Conservation (phyloP, 2,888 invertebrate species). For the Scaptomyza flava region DNA sequence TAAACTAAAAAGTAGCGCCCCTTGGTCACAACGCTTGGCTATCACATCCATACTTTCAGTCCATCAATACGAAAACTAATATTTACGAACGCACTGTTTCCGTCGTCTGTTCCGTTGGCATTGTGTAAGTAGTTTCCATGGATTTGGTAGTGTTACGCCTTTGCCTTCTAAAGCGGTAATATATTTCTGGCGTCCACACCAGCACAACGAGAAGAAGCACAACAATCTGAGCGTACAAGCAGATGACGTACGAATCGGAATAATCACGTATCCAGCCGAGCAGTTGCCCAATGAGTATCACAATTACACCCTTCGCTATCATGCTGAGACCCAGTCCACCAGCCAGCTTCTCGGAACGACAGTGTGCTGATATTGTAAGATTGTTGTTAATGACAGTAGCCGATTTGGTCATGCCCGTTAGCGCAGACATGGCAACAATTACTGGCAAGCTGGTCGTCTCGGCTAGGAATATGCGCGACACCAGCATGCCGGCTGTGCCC, state of each 20-base stretch:
- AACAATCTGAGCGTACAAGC: conserved; percentile 87
- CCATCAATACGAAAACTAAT: conserved; percentile 1
- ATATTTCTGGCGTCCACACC: conserved; percentile 87
- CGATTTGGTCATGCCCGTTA: conserved; percentile 90
- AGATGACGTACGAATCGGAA: conserved; percentile 87
- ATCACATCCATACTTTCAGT: conserved; percentile 45
- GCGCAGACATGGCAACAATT: conserved; percentile 86
- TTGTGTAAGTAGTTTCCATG: conserved; percentile 58
- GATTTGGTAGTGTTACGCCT: conserved; percentile 58
- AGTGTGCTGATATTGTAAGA: conserved; percentile 88
- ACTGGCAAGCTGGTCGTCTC: conserved; percentile 85
- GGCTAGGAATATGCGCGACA: conserved; percentile 86
- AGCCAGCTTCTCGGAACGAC: conserved; percentile 87
- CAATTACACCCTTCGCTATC: conserved; percentile 89
- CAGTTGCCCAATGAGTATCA: conserved; percentile 88
- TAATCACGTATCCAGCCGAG: conserved; percentile 89
- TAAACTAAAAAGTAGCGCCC: conserved; percentile 18
- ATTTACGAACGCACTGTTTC: conserved; percentile 42
- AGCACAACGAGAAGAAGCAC: conserved; percentile 86
- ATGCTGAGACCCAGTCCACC: conserved; percentile 90
- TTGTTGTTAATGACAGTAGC: conserved; percentile 90
- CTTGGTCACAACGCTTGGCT: conserved; percentile 22
- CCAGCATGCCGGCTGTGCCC: conserved; percentile 87
- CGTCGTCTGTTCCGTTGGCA: conserved; percentile 44
- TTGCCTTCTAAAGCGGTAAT: conserved; percentile 83